A percentile compares a stretch with the other conserved stretches of the same genome.
These are phyloP conservation scores for Terrapene triunguis DNA, from an alignment of 2,113 vertebrate genomes.

Conservation along the genomic window DNA sequence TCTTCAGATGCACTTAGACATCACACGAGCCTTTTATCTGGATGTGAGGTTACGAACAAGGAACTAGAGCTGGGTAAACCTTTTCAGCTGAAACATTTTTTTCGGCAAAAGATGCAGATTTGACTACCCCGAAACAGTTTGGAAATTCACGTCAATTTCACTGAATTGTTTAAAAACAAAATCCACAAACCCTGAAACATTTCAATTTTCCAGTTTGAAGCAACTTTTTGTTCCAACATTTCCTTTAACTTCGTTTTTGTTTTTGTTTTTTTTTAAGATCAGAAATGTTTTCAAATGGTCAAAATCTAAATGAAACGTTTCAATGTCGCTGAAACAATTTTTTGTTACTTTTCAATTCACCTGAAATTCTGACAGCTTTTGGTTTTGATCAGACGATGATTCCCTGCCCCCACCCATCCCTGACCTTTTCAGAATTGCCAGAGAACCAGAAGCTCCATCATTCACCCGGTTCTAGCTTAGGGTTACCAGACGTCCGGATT, in stretches of 20 bases:
- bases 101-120: background rate
- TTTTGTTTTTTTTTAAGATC: too few species aligned
- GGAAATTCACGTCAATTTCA: background rate
- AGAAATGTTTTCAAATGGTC: background rate
- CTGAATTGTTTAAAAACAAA: background rate
- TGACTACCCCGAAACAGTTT: background rate
- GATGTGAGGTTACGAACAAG: background rate
- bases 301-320: background rate
- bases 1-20: background rate
- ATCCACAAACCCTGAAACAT: background rate
- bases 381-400: accelerated
- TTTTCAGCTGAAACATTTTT: too few species aligned
- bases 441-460: background rate
- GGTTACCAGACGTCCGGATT: too few species aligned
- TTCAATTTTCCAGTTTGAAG: background rate
- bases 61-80: too few species aligned
- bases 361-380: background rate
- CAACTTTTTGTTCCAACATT: background rate
- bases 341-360: background rate
- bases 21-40: background rate
- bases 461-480: background rate
- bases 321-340: background rate
- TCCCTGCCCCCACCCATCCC: too few species aligned
- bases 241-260: background rate
- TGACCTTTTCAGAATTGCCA: background rate